These are phyloP conservation scores for Noctilio leporinus DNA, from an alignment of 2,113 vertebrate species.

Conservation along the genomic window DNA sequence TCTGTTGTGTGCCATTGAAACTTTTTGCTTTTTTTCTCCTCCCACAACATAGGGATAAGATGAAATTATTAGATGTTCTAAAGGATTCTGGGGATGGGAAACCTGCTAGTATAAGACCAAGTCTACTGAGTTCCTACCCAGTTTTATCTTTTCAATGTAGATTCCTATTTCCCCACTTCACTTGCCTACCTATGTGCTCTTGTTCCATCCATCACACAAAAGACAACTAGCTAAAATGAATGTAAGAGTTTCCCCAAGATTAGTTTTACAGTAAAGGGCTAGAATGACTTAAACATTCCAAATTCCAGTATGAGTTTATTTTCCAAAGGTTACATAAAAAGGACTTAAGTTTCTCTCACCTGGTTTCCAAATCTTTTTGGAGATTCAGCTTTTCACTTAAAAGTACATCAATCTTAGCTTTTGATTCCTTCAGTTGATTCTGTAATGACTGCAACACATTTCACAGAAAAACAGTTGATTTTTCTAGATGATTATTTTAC, in stretches of 20 bases:
- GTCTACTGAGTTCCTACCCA: background rate
- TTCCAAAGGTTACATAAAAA: conserved; percentile 10
- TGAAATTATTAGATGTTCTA: background rate
- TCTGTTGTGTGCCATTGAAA: background rate
- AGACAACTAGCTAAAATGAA: background rate
- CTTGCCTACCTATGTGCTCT: background rate
- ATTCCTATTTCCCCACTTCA: background rate
- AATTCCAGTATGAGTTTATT: background rate
- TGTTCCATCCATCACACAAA: background rate
- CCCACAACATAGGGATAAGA: background rate
- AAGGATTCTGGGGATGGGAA: conserved; percentile 18
- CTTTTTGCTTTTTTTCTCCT: background rate
- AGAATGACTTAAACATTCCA: background rate
- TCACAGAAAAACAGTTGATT: conserved; percentile 9
- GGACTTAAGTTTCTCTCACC: conserved; percentile 74
- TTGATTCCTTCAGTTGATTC: conserved; percentile 83
- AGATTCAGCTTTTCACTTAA: conserved; percentile 80
- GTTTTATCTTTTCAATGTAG: background rate
- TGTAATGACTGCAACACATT: conserved; percentile 81
- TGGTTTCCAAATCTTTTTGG: conserved; percentile 83
- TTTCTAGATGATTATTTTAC: conserved; percentile 4
- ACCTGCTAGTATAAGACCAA: background rate
- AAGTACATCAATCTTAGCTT: conserved; percentile 79
- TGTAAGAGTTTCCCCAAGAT: background rate
- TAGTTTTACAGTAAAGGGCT: background rate